Conservation (phyloP, 2,113 vertebrate species). For the Seriola quinqueradiata region DNA sequence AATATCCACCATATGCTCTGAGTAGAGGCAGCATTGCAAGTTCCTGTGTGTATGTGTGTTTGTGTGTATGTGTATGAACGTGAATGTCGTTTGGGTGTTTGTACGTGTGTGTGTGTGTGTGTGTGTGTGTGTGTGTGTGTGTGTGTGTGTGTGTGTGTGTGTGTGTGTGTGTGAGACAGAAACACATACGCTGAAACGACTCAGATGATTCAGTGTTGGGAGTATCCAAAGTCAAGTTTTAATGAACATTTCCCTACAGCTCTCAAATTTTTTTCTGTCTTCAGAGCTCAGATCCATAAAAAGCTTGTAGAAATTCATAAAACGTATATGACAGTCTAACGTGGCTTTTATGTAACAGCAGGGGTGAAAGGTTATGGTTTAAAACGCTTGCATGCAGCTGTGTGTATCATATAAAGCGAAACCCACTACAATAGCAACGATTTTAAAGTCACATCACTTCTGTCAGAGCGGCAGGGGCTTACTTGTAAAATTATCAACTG, state of each 20-base stretch:
- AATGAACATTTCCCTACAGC: constrained; percentile 30
- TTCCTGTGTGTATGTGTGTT: constrained; percentile 24
- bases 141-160: constrained; percentile 46
- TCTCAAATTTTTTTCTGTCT: constrained; percentile 37
- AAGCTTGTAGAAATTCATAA: constrained; percentile 36
- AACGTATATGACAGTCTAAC: neutral
- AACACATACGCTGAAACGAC: constrained; percentile 46
- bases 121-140: constrained; percentile 43
- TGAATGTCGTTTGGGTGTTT: constrained; percentile 54
- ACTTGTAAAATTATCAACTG: constrained; percentile 40
- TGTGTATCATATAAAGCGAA: constrained; percentile 18
- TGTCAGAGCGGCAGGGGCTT: constrained; percentile 3
- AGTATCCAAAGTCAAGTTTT: constrained; percentile 47
- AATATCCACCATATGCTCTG: constrained; percentile 71
- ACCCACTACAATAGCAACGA: neutral
- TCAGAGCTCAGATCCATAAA: constrained; percentile 19
- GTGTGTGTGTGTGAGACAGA: constrained; percentile 49
- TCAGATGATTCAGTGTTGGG: constrained; percentile 34
- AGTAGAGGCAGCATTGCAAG: constrained; percentile 37
- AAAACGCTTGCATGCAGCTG: constrained; percentile 14
- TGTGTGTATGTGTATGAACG: constrained; percentile 3
- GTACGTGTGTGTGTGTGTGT: constrained; percentile 45
- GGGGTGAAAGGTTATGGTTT: constrained; percentile 43
- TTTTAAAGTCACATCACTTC: neutral
- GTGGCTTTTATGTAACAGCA: constrained; percentile 7